Evolutionary conservation across 2,888 invertebrate species (phyloP), one percentile per base, ranked within the genome.

Genomic region (Hydraecia micacea): DNA sequence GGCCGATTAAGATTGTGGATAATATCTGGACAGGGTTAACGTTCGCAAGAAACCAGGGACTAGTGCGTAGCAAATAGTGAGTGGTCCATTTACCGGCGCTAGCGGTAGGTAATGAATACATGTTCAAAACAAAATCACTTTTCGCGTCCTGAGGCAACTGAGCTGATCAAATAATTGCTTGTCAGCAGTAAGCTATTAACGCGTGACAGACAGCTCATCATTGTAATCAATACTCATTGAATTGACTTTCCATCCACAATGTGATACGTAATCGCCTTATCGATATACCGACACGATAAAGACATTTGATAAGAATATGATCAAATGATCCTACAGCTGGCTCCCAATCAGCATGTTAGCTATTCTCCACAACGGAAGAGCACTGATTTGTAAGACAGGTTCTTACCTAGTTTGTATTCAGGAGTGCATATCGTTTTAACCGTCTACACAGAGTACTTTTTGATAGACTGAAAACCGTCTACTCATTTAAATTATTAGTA

Each of bases 151-250:
- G 52, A 8, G 4, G 3, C 46, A 58, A 77, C 49, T 77, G 75
- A 46, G 32, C 55, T 75, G 55, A 74, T 77, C 52, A 65, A 58
- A 58, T 58, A 46, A 77, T 58, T 66, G 55, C 6, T 36, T 58
- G 58, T 75, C 75, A 39, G n/a, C 18, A 66, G n/a, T 55, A 77
- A 32, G 32, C 46, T 21, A 75, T 58, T 66, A 77, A 58, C 28
- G 25, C 49, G 6, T 18, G 55, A 18, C 21, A 52, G 49, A 18
- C 36, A 36, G 28, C 46, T 46, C 28, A 70, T 70, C 39, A 42
- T 25, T 71, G 18, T 58, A 58, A n/a, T n/a, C n/a, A n/a, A 32
- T 42, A 46, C 18, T 67, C 18, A 58, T n/a, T 42, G n/a, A 66
- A 58, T 65, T 75, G 55, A 65, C 36, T 58, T 46, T 46, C 25